Percentiles rank a stretch among this genome's conserved stretches.
Conservation (phyloP, 2,888 invertebrate species). For the Leptopterna dolabrata region DNA sequence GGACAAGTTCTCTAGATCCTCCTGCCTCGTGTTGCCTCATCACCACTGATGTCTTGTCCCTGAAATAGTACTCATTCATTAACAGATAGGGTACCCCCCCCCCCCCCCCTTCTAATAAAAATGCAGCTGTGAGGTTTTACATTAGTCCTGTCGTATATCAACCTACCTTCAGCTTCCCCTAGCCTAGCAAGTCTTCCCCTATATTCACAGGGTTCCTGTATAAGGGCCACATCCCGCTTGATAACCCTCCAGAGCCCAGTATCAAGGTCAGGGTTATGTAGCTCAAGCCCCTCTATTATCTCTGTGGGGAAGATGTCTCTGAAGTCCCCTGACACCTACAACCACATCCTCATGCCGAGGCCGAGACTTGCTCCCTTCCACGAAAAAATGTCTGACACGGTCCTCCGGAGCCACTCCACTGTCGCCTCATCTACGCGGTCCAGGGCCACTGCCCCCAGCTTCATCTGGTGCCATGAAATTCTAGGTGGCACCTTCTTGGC, state of each 20-base stretch:
- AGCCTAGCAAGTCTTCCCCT: neutral
- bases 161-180: neutral
- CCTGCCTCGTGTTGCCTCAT: neutral
- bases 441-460: too few species aligned
- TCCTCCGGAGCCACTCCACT: too few species aligned
- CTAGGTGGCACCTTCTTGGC: too few species aligned
- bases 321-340: neutral
- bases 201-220: neutral
- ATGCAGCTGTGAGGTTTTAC: neutral
- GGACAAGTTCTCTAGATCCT: neutral
- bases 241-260: neutral
- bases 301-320: neutral
- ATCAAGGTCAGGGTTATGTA: neutral
- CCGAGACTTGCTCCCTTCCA: neutral
- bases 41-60: neutral
- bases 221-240: neutral
- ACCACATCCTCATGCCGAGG: neutral
- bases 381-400: neutral
- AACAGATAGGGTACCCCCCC: neutral
- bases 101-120: neutral
- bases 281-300: neutral
- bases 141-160: neutral
- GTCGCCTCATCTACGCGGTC: too few species aligned
- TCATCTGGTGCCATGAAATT: too few species aligned
- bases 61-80: neutral